Evolutionary conservation across 1,140 invertebrate species (phyloP).

Genomic region (Oedothorax gibbosus): DNA sequence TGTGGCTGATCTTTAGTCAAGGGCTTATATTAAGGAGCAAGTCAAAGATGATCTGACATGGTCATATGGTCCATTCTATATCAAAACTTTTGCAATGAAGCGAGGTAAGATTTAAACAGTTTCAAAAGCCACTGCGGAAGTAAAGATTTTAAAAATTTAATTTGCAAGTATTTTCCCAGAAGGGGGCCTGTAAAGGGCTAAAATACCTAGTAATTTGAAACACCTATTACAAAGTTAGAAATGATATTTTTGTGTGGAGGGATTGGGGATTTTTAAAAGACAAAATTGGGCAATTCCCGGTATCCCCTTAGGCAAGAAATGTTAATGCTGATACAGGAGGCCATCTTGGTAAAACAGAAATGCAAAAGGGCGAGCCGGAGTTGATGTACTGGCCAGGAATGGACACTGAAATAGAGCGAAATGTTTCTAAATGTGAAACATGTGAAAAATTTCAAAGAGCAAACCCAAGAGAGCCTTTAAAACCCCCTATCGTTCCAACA

Average conservation of each 20-base stretch:
- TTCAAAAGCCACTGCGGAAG: slow-evolving; percentile 25
- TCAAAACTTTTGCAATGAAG: slow-evolving; percentile 45
- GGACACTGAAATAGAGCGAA: background rate
- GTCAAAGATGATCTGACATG: slow-evolving; percentile 46
- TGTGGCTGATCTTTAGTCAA: background rate
- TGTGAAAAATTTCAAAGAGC: slow-evolving; percentile 14
- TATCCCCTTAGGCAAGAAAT: slow-evolving; percentile 63
- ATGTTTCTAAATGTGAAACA: slow-evolving; percentile 14
- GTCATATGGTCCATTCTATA: slow-evolving; percentile 36
- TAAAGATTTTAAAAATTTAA: slow-evolving; percentile 16
- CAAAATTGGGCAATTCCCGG: slow-evolving; percentile 61
- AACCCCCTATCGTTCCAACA: slow-evolving; percentile 4
- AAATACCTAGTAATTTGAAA: no score
- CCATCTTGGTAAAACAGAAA: no score
- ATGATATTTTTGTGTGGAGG: background rate
- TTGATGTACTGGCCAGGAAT: slow-evolving; percentile 11
- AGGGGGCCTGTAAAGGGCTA: background rate
- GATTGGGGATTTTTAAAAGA: background rate
- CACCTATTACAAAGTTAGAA: background rate
- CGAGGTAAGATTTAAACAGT: background rate
- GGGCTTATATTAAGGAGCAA: background rate
- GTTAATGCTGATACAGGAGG: slow-evolving; percentile 64
- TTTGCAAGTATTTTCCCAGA: background rate
- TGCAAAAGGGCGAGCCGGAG: background rate
- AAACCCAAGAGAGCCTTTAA: slow-evolving; percentile 14